These are phyloP conservation scores for Poeciliopsis retropinna DNA, from an alignment of 2,113 vertebrate genomes.

Conservation along the genomic window DNA sequence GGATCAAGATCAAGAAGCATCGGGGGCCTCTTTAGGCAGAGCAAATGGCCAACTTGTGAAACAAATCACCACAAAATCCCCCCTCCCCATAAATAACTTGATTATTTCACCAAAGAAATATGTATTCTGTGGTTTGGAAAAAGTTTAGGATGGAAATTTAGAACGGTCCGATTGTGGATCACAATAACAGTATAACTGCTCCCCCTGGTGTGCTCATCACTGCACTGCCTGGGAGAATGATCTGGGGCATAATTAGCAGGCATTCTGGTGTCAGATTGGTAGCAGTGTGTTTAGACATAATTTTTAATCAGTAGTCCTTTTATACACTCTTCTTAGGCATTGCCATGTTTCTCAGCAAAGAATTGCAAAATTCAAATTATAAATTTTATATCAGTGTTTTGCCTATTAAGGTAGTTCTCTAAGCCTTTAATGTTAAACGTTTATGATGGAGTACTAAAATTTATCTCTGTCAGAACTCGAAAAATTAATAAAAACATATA, in stretches of 20 bases:
- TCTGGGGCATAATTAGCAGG: constrained; percentile 61
- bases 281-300: constrained; percentile 46
- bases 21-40: constrained; percentile 60
- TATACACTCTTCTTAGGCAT: constrained; percentile 36
- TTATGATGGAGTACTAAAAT: constrained; percentile 34
- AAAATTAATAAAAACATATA: constrained; percentile 18
- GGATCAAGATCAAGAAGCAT: constrained; percentile 72
- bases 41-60: constrained; percentile 56
- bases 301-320: constrained; percentile 24
- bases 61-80: constrained; percentile 43
- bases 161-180: constrained; percentile 36
- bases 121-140: constrained; percentile 64
- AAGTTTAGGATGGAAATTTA: constrained; percentile 64
- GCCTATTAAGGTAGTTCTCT: constrained; percentile 9
- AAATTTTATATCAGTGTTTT: constrained; percentile 21
- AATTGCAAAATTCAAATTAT: constrained; percentile 22
- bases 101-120: constrained; percentile 77
- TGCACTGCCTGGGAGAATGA: constrained; percentile 67
- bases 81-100: constrained; percentile 10
- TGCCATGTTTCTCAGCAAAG: background rate
- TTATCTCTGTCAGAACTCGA: constrained; percentile 35
- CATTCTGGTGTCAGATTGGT: constrained; percentile 65
- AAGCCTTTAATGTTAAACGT: constrained; percentile 25
- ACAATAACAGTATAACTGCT: constrained; percentile 83
- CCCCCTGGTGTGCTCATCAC: constrained; percentile 80